Base-by-base conservation (phyloP, 2,888 invertebrate genomes). In the Melikaiella ostensackeni region DNA sequence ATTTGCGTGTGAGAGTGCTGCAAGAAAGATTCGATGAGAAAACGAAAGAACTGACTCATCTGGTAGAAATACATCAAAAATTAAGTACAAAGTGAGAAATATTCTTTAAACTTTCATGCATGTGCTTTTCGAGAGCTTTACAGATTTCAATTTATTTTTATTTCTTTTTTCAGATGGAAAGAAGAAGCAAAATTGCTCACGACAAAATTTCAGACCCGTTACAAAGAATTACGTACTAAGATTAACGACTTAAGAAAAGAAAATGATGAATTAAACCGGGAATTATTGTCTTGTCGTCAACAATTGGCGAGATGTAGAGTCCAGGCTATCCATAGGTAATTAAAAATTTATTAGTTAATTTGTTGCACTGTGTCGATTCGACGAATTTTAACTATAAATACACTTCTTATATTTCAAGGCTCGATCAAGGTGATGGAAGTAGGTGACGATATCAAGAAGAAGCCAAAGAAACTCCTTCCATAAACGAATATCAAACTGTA, bases 101-200 rank as follows among this genome's bases (percentile, higher is more conserved):
- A 13, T 24, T 8, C 85, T 76, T 24, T n/a, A 70, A 64, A 61
- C 33, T 33, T 1, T 55, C n/a, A n/a, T 9, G 19, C 5, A n/a
- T 50, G 1, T 50, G 8, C 2, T 50, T 50, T 50, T 50, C 8
- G 7, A n/a, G 19, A n/a, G 5, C 13, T 13, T 62, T 19, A 33
- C 4, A 16, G 38, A 42, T 11, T 42, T 62, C n/a, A 30, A 62
- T 62, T 16, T 2, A 30, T 33, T 62, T 62, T 33, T 62, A 30
- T 61, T 27, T 19, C 21, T 11, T 79, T 79, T 86, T 91, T 77
- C 87, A 95, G 95, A 80, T 96, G 95, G 94, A 94, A 94, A 86
- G 92, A 92, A 46, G 94, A 94, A n/a, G 93, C 95, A 38, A 91
- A 94, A 76, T 93, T 94, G 70, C 92, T 96, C 84, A 93, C 94